Evolutionary conservation across 2,113 vertebrate genomes (phyloP).

Genomic region (Seriola dumerili): DNA sequence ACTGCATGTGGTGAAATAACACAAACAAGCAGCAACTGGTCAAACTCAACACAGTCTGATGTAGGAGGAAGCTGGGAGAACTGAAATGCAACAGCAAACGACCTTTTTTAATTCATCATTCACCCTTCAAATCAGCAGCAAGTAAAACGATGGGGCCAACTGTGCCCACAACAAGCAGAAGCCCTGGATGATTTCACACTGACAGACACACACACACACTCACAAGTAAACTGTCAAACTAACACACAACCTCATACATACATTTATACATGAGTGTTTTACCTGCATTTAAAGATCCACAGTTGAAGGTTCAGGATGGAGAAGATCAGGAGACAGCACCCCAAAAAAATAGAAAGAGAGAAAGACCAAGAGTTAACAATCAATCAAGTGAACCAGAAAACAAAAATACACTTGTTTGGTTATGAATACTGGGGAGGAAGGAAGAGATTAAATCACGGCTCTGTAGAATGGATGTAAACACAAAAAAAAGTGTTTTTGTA

Average conservation of each 20-base stretch:
- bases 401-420: constrained; percentile 15
- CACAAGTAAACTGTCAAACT: neutral
- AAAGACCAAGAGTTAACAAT: constrained; percentile 24
- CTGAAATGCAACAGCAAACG: neutral
- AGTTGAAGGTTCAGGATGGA: constrained; percentile 26
- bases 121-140: constrained; percentile 1
- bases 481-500: too few species aligned
- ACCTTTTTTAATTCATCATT: neutral
- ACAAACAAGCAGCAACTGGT: constrained; percentile 57
- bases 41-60: constrained; percentile 24
- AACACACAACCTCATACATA: neutral
- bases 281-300: constrained; percentile 46
- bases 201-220: neutral
- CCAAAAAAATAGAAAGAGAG: constrained; percentile 35
- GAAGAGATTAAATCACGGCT: too few species aligned
- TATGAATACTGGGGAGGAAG: too few species aligned
- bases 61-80: constrained; percentile 23
- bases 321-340: constrained; percentile 5
- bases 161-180: neutral
- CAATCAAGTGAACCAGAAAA: neutral
- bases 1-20: constrained; percentile 36
- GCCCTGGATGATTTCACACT: neutral
- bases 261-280: constrained; percentile 11
- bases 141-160: neutral
- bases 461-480: too few species aligned